Percentiles rank a stretch among this genome's conserved stretches.
phyloP scores from a whole-genome alignment of 2,888 invertebrate genomes.

The Malacosoma neustria region DNA sequence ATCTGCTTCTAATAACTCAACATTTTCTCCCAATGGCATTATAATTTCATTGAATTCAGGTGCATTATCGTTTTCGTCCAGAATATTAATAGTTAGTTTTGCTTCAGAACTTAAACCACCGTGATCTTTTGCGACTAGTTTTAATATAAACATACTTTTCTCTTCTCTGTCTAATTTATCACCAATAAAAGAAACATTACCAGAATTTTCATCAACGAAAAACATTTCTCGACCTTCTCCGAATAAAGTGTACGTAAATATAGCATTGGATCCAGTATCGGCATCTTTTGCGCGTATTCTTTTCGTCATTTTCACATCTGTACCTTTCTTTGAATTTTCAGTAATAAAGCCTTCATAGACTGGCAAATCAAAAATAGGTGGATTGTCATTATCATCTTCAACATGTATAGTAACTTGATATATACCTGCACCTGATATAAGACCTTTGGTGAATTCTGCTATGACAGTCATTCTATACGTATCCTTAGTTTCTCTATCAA shows the following conservation, averaged over 20 bases:
- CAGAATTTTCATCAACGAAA: constrained; percentile 77
- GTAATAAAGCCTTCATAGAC: constrained; percentile 84
- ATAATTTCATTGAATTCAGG: constrained; percentile 82
- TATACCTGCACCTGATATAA: constrained; percentile 81
- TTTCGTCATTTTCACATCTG: constrained; percentile 80
- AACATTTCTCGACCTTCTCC: constrained; percentile 87
- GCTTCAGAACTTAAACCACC: constrained; percentile 85
- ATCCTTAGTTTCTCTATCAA: constrained; percentile 85
- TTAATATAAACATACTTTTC: constrained; percentile 78
- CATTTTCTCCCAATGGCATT: constrained; percentile 79
- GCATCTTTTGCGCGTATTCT: constrained; percentile 82
- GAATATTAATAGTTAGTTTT: constrained; percentile 79
- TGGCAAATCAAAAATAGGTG: constrained; percentile 83
- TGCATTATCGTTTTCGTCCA: constrained; percentile 88
- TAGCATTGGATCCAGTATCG: constrained; percentile 80
- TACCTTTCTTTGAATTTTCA: constrained; percentile 84
- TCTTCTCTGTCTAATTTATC: constrained; percentile 83
- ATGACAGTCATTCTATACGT: constrained; percentile 86
- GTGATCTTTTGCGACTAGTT: constrained; percentile 83
- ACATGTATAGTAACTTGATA: constrained; percentile 87
- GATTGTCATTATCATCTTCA: constrained; percentile 91
- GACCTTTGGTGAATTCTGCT: constrained; percentile 83
- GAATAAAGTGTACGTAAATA: constrained; percentile 79
- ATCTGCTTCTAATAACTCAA: constrained; percentile 79
- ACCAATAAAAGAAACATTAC: constrained; percentile 75